phyloP scores from a whole-genome alignment of 1,140 invertebrate genomes.

The Drosophila murphyi region DNA sequence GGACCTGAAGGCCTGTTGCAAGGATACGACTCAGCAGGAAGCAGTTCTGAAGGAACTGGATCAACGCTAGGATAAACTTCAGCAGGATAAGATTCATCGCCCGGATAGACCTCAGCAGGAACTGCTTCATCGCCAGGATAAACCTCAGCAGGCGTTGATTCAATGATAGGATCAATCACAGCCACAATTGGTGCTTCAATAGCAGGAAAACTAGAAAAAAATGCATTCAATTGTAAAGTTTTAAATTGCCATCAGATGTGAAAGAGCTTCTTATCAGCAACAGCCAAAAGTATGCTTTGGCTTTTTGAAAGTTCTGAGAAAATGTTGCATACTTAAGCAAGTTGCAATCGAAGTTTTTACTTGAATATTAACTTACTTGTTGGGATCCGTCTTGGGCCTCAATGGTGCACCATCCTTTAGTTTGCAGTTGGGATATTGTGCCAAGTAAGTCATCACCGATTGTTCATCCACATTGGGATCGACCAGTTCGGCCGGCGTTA shows the following conservation, averaged over 20 bases:
- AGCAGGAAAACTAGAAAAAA: neutral
- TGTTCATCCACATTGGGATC: constrained; percentile 97
- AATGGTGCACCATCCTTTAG: constrained; percentile 93
- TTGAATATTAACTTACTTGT: constrained; percentile 86
- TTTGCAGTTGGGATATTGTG: constrained; percentile 96
- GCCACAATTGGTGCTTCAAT: neutral
- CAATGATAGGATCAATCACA: constrained; percentile 3
- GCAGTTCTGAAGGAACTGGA: too few species aligned
- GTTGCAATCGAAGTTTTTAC: neutral
- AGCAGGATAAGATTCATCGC: neutral
- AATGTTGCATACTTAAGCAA: constrained; percentile 9
- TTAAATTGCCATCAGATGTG: too few species aligned
- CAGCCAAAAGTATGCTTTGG: constrained; percentile 1
- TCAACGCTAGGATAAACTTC: constrained; percentile 10
- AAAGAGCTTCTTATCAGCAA: neutral
- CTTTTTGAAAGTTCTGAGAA: neutral
- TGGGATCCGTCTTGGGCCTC: constrained; percentile 91
- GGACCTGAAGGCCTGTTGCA: constrained; percentile 91
- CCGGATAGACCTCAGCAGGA: constrained; percentile 84
- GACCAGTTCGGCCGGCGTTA: constrained; percentile 96
- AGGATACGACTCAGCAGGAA: constrained; percentile 5
- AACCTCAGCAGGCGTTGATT: neutral
- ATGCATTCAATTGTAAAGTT: too few species aligned
- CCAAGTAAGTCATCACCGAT: constrained; percentile 98
- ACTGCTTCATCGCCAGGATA: constrained; percentile 93